Evolutionary conservation across 2,797 vertebrate genomes (phyloP), one percentile per base, ranked within the genome.

Genomic region (Malurus splendens): DNA sequence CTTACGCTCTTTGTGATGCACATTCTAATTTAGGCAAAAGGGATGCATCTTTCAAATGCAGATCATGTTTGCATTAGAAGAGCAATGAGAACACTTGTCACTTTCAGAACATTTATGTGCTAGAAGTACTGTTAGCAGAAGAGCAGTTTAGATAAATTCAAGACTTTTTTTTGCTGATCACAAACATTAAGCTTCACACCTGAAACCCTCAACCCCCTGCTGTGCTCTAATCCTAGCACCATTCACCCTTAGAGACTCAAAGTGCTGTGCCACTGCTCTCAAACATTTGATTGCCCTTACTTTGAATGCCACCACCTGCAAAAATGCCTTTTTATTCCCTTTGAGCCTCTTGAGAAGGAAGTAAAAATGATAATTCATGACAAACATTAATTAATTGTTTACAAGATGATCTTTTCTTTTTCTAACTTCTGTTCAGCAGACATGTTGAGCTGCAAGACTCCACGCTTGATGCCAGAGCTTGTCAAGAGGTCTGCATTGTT

Each of bases 271-370:
- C 97, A 97, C 95, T 66, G 97, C 97, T 97, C 97, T 98, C 98
- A 97, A 98, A 97, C 96, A 97, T 98, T 98, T 98, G 98, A 98
- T 98, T 98, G 97, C 98, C 97, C 97, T 97, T 97, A 96, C 96
- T 97, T 97, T 98, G 98, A 98, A 98, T 98, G 97, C 97, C 98
- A 98, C 98, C 98, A 98, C 98, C 98, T 98, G 98, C 98, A 98
- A 98, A 98, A 98, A 98, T 98, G 97, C 97, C 97, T 98, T 98
- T 98, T 97, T 98, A 98, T 98, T 97, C 97, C 97, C 97, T 97
- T 97, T 96, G 97, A 97, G 97, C 97, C 97, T 97, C 97, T 98
- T 97, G 96, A 97, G 97, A 96, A 98, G 97, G 97, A 98, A 98
- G 98, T 98, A 98, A 98, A 98, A 98, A 98, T 98, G 98, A 98